Evolutionary conservation across 1,140 invertebrate genomes (phyloP), one percentile per base, ranked within the genome.

Genomic region (Musca vetustissima): DNA sequence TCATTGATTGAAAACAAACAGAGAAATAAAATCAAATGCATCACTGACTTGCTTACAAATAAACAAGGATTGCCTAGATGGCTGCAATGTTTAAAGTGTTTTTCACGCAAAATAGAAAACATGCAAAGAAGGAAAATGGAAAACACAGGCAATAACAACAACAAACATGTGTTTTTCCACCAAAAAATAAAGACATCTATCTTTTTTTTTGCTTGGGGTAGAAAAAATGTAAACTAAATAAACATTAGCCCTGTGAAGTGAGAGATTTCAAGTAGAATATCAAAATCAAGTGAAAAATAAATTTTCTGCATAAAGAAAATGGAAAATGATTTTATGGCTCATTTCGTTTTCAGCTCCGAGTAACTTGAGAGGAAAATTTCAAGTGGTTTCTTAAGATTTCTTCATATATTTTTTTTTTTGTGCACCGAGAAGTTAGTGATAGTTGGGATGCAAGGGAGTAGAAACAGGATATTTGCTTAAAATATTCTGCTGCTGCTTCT

Each of bases 301-400:
- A 55, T 55, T 55, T 61, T 61, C 57, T 43, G 36, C 32, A 61
- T 61, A 61, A 61, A 61, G 57, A 61, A 61, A 61, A n/a, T 61
- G 36, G 28, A 61, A 61, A 43, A 61, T 61, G 57, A 61, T 61
- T 61, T 61, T 61, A 61, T 61, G 57, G 57, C 57, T 61, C 57
- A 61, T 61, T 61, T 61, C 57, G 36, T 13, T 13, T 43, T 43
- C 11, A 9, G 11, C 36, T 43, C 13, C 36, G 36, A 61, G 57
- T 61, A 61, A 61, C 57, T 61, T 61, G 57, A 61, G 57, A 61
- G 57, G 57, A 61, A 61, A 61, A 61, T 61, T 61, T 61, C 57
- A 61, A 61, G 57, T 61, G 57, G 28, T 61, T 52, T 19, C 36
- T 61, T 9, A 17, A 36, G 57, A 19, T 61, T 19, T 36, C 28